phyloP scores from a whole-genome alignment of 1,140 invertebrate species.

The Diorhabda sublineata region DNA sequence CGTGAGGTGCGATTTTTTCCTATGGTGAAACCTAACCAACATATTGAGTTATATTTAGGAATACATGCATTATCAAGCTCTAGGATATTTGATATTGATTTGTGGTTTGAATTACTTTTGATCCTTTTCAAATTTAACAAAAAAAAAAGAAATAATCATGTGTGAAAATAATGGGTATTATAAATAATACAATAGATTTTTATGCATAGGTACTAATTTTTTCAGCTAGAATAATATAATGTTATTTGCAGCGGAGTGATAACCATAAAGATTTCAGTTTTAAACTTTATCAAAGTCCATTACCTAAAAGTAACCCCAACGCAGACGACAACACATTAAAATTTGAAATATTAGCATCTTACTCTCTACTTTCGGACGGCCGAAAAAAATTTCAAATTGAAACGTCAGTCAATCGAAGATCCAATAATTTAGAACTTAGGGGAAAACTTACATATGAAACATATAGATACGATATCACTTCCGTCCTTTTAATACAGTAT shows the following conservation, averaged over 20 bases:
- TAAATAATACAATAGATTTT: too few relatives aligned
- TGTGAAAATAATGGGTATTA: too few relatives aligned
- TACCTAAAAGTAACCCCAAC: conserved; percentile 32
- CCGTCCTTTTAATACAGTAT: conserved; percentile 43
- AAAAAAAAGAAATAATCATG: too few relatives aligned
- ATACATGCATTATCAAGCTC: too few relatives aligned
- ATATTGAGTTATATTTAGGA: too few relatives aligned
- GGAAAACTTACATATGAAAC: conserved; percentile 46
- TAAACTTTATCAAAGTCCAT: conserved; percentile 41
- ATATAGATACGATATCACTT: conserved; percentile 47
- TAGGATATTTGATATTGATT: too few relatives aligned
- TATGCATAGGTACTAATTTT: too few relatives aligned
- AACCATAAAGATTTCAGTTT: conserved; percentile 54
- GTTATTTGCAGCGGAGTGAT: conserved; percentile 48
- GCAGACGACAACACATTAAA: conserved; percentile 56
- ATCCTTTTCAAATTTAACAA: too few relatives aligned
- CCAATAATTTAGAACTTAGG: conserved; percentile 48
- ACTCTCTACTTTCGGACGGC: conserved; percentile 44
- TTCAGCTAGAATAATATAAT: too few relatives aligned
- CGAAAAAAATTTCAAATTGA: conserved; percentile 43
- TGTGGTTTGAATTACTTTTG: too few relatives aligned
- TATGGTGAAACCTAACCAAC: too few relatives aligned
- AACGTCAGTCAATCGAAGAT: conserved; percentile 44
- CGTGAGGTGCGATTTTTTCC: too few relatives aligned
- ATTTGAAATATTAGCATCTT: conserved; percentile 53